phyloP scores from a whole-genome alignment of 2,113 vertebrate genomes.

The Tetrao urogallus region DNA sequence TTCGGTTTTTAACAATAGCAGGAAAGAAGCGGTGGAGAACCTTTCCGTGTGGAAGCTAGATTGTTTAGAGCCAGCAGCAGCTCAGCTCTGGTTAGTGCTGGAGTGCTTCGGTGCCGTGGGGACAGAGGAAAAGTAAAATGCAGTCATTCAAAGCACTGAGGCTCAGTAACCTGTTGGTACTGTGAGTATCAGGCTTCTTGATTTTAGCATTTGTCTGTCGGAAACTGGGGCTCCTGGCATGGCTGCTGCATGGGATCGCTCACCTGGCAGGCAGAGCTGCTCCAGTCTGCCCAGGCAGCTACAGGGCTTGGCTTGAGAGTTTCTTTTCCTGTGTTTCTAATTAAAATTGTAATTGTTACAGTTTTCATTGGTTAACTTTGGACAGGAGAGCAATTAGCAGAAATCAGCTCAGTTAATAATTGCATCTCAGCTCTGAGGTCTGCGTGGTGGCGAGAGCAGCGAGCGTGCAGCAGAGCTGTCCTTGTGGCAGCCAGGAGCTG shows the following conservation, averaged over 20 bases:
- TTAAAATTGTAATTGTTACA: not conserved
- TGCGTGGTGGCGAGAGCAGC: not conserved
- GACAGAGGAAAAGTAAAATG: not conserved
- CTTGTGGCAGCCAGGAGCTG: not conserved
- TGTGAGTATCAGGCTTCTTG: not conserved
- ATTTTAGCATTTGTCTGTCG: not conserved
- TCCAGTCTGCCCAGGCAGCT: not conserved
- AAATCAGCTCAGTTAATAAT: not conserved
- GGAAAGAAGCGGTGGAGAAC: conserved; percentile 55
- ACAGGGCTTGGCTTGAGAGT: not conserved
- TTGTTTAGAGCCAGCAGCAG: not conserved
- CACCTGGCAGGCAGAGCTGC: not conserved
- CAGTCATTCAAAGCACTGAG: not conserved
- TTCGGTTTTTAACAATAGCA: conserved; percentile 68
- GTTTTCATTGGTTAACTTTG: not conserved
- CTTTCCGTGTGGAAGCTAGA: not conserved
- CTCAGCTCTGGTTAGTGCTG: not conserved
- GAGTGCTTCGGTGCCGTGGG: not conserved
- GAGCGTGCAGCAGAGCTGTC: not conserved
- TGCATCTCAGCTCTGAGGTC: not conserved
- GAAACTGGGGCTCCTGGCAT: not conserved
- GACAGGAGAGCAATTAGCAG: not conserved
- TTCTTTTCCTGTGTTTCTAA: not conserved
- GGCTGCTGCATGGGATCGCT: not conserved
- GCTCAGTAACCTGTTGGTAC: not conserved